phyloP scores from a whole-genome alignment of 2,888 invertebrate genomes.

The Drosophila melanosoma region DNA sequence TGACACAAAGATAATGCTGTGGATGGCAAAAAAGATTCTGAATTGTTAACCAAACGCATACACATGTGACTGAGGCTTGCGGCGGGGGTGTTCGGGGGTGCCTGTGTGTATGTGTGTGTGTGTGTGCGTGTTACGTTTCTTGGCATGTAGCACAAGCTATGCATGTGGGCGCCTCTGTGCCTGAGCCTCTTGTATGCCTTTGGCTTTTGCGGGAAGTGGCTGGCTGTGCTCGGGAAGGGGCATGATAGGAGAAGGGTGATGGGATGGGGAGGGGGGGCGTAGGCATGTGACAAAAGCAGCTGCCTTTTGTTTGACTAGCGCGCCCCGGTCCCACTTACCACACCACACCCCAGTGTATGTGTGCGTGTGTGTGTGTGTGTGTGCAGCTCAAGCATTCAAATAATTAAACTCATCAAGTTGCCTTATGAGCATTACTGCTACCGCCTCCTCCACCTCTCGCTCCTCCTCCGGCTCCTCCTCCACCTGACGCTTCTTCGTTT shows the following conservation, averaged over 20 bases:
- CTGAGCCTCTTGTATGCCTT: slow-evolving; percentile 26
- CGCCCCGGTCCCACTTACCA: slow-evolving; percentile 56
- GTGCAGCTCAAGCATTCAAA: slow-evolving; percentile 74
- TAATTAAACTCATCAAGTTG: slow-evolving; percentile 83
- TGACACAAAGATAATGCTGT: slow-evolving; percentile 65
- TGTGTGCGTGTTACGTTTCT: slow-evolving; percentile 14
- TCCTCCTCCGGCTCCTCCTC: slow-evolving; percentile 4
- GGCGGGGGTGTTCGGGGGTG: not conserved
- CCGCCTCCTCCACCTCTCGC: slow-evolving; percentile 1
- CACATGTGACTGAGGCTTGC: slow-evolving; percentile 13
- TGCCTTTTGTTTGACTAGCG: slow-evolving; percentile 76
- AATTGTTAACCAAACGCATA: slow-evolving; percentile 52
- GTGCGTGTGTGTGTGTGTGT: slow-evolving; percentile 44
- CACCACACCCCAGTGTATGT: slow-evolving; percentile 8
- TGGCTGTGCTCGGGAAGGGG: too few relatives aligned
- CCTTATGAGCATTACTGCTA: slow-evolving; percentile 63
- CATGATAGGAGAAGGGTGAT: not conserved
- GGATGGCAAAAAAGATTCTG: slow-evolving; percentile 58
- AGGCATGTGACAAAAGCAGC: slow-evolving; percentile 77
- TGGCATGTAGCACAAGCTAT: slow-evolving; percentile 44
- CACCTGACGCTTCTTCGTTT: slow-evolving; percentile 22
- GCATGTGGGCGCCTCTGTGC: slow-evolving; percentile 32
- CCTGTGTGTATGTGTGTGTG: not conserved
- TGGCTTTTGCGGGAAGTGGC: slow-evolving; percentile 21
- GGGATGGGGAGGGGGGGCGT: slow-evolving; percentile 11